Evolutionary conservation across 2,888 invertebrate genomes (phyloP).

Genomic region (Metallyticus violacea): DNA sequence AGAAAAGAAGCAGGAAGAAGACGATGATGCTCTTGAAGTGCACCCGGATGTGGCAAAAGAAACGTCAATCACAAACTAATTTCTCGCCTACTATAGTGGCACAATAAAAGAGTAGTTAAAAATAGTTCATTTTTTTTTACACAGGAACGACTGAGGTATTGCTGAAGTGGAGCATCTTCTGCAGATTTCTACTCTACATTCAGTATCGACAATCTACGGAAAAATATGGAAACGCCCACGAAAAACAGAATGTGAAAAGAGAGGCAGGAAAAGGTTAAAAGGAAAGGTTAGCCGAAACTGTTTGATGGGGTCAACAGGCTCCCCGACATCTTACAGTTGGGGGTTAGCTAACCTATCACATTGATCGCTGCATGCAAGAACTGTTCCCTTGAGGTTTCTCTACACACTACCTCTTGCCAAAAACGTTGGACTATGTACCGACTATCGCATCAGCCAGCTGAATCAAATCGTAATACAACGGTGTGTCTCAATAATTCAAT

Average conservation of each 20-base stretch:
- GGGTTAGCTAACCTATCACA: background rate
- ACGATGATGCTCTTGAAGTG: no score
- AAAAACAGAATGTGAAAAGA: background rate
- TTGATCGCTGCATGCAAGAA: background rate
- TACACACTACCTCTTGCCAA: background rate
- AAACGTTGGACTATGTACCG: background rate
- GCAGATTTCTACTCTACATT: background rate
- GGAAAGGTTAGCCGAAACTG: slow-evolving; percentile 10
- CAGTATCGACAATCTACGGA: background rate
- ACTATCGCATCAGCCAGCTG: no score
- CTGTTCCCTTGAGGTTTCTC: background rate
- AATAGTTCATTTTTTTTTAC: no score
- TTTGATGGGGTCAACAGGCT: slow-evolving; percentile 6
- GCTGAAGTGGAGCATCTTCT: no score
- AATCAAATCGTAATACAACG: background rate
- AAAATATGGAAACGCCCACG: background rate
- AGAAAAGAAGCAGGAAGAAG: no score
- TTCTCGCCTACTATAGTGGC: no score
- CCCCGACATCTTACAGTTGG: background rate
- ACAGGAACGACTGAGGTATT: no score
- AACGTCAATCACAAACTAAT: no score
- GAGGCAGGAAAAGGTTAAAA: background rate
- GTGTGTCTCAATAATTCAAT: no score
- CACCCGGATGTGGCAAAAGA: no score
- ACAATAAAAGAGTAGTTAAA: no score